Evolutionary conservation across 2,113 vertebrate genomes (phyloP).

Genomic region (Pituophis catenifer): DNA sequence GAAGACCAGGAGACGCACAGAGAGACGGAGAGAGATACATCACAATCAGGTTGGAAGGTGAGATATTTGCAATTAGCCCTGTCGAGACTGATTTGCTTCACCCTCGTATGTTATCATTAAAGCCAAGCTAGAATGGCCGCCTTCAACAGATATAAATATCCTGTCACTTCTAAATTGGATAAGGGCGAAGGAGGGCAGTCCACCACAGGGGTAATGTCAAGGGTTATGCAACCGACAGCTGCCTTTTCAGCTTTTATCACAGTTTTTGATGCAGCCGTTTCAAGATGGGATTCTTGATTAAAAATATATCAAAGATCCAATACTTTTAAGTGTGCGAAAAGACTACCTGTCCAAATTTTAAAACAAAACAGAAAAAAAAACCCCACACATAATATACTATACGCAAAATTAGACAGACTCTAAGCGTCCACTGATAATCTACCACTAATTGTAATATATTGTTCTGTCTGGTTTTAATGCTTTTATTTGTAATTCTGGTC

Average conservation of each 20-base stretch:
- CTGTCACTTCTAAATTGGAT: neutral
- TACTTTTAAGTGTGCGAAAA: neutral
- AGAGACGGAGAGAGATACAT: neutral
- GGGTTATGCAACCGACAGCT: neutral
- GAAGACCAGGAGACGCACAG: neutral
- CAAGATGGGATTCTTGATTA: neutral
- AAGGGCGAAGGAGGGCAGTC: neutral
- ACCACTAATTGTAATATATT: neutral
- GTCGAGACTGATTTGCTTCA: conserved; percentile 25
- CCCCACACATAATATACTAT: neutral
- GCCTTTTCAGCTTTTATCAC: neutral
- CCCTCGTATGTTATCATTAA: neutral
- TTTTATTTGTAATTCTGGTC: neutral
- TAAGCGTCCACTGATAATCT: neutral
- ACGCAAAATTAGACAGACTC: neutral
- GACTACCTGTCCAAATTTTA: neutral
- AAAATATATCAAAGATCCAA: neutral
- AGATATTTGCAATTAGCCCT: conserved; percentile 19
- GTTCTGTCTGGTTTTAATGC: neutral
- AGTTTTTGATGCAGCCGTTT: neutral
- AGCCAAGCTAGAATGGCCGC: neutral
- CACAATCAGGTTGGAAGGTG: neutral
- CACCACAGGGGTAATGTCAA: neutral
- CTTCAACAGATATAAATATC: neutral
- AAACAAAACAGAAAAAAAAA: neutral